Evolutionary conservation across 2,113 vertebrate genomes (phyloP).

Genomic region (Phycodurus eques): DNA sequence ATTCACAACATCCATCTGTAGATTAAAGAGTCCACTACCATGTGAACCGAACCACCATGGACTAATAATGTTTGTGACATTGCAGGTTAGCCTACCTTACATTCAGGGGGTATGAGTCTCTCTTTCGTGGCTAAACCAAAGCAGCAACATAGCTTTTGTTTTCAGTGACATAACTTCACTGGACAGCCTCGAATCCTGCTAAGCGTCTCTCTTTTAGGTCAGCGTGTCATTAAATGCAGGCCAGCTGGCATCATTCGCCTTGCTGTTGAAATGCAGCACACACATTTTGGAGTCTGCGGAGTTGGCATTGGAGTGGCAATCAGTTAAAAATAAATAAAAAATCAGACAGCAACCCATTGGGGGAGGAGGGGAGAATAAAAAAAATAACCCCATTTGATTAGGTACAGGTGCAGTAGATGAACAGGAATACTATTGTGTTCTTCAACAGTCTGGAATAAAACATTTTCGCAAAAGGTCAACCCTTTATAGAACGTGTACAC

Average conservation of each 20-base stretch:
- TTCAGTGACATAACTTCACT: not conserved
- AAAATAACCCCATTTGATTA: not conserved
- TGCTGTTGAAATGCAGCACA: slow-evolving; percentile 16
- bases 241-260: slow-evolving; percentile 43
- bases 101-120: not conserved
- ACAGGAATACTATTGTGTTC: not conserved
- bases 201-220: slow-evolving; percentile 24
- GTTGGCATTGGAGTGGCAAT: slow-evolving; percentile 26
- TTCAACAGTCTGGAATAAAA: not conserved
- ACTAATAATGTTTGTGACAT: not conserved
- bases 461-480: not conserved
- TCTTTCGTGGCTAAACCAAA: not conserved
- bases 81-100: not conserved
- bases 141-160: not conserved
- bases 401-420: not conserved
- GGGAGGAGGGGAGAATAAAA: not conserved
- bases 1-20: slow-evolving; percentile 2
- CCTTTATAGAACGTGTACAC: not conserved
- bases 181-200: slow-evolving; percentile 30
- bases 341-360: too few species aligned
- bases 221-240: slow-evolving; percentile 23
- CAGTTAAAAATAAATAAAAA: not conserved
- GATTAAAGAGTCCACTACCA: not conserved
- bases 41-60: not conserved
- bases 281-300: slow-evolving; percentile 48